Base-by-base conservation (phyloP, 2,888 invertebrate genomes). In the Lingula anatina region DNA sequence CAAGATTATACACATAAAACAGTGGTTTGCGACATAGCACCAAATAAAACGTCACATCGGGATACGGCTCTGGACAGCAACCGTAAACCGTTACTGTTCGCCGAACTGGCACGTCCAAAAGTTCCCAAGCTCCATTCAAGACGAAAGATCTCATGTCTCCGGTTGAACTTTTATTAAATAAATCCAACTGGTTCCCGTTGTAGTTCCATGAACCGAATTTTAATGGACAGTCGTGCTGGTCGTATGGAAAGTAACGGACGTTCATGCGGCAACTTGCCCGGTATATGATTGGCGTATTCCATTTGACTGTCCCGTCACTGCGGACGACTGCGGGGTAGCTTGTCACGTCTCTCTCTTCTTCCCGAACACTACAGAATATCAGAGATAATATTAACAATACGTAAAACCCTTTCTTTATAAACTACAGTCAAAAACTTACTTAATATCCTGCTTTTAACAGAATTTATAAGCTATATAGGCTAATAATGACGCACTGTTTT, bases 1-100 rank as follows among this genome's bases (percentile, higher is more conserved):
- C 12, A 20, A 43, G 25, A 27, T 43, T 43, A 18, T n/a, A 24
- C 15, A 43, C 2, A 20, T 43, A 43, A 12, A 4, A 43, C 9
- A 24, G 15, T 9, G 25, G 25, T 23, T 27, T 20, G 25, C 43
- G 23, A 2, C 5, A 24, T 27, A 43, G 27, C 15, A 43, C 43
- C 12, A 23, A 43, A 5, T 20, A 25, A 27, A 23, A 43, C 9
- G 4, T 24, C 2, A 43, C 27, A 20, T 24, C 24, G 27, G 27
- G 25, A 12, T 43, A 43, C 4, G 43, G 43, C 25, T 43, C 43
- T 15, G 43, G 43, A 12, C 43, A 43, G 24, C 43, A 43, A 3
- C 12, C 43, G 26, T 43, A 43, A 20, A 24, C 15, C 26, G 2
- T 27, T 18, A 43, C 43, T n/a, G 12, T 3, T 15, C 15, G 23